phyloP scores from a whole-genome alignment of 2,888 invertebrate genomes.

The Eucera pruinosa region DNA sequence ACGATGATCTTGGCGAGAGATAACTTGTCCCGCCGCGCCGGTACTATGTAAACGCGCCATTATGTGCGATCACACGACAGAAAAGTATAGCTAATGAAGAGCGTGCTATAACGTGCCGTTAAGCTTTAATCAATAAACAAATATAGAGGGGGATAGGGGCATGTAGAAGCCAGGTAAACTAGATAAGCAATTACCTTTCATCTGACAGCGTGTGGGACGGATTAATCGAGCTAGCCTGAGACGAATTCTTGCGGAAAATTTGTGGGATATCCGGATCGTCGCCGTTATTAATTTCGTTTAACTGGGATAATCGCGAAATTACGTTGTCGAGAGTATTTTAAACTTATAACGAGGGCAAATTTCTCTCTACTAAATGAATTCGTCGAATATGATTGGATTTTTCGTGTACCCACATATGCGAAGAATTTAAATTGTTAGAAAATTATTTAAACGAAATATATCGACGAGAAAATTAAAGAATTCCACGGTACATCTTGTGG shows the following conservation, averaged over 20 bases:
- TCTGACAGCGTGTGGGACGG: conserved; percentile 15
- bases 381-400: neutral
- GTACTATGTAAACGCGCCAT: conserved; percentile 44
- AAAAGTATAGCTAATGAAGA: conserved; percentile 48
- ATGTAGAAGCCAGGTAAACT: conserved; percentile 29
- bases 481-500: too few species aligned
- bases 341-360: neutral
- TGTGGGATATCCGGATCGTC: neutral
- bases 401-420: neutral
- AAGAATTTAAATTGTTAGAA: neutral
- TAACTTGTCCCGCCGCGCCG: conserved; percentile 28
- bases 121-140: conserved; percentile 68
- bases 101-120: conserved; percentile 57
- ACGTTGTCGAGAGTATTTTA: neutral
- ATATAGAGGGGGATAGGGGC: conserved; percentile 13
- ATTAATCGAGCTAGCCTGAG: conserved; percentile 13
- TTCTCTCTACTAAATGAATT: neutral
- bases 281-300: conserved; percentile 29
- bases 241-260: conserved; percentile 37
- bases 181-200: conserved; percentile 46
- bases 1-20: conserved; percentile 25
- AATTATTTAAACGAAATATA: too few species aligned
- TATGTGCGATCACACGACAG: conserved; percentile 52
- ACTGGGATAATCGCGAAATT: conserved; percentile 6
- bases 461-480: too few species aligned